Base-by-base conservation (phyloP, 2,797 vertebrate species). In the Tenualosa thibaudeaui region DNA sequence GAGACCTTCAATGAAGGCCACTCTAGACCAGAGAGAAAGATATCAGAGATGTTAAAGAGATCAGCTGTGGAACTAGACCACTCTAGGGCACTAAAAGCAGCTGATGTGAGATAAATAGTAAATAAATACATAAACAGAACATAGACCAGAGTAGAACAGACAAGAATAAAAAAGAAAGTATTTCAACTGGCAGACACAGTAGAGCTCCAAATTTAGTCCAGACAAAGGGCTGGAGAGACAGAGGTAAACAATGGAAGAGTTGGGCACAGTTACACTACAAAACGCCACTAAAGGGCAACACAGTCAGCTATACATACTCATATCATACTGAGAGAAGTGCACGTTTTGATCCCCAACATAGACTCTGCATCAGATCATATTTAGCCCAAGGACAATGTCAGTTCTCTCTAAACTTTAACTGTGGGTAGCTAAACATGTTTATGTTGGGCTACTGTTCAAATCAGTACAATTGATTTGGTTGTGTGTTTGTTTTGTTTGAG, bases 1-100 rank as follows among this genome's bases (percentile, higher is more conserved):
- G 46, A 46, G 46, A 46, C 46, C 46, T 46, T 46, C 46, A 46
- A 7, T 7, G 46, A 46, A 5, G 56, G 56, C 6, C 19, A 58
- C 19, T n/a, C 19, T 1, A 58, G 19, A 6, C 19, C 53, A 56
- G 53, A 56, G 56, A 58, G 31, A 22, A 46, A 46, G 56, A 22
- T n/a, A 4, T 58, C 19, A 22, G 56, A n/a, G 31, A 31, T 1
- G 53, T 56, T 56, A 22, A 46, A 46, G 56, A 22, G 22, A 4
- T 58, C 19, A 22, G 56, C 56, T 58, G 19, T 58, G 85, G 89
- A 86, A 78, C 83, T 17, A 81, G 84, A 84, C 87, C 86, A 82
- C 62, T 86, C 53, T 2, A 4, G 82, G 81, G 58, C 50, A 75
- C 85, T 49, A 5, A 62, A 85, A 81, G 85, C 56, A 58, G 56